Evolutionary conservation across 1,140 invertebrate species (phyloP).

Genomic region (Hesperophylax magnus): DNA sequence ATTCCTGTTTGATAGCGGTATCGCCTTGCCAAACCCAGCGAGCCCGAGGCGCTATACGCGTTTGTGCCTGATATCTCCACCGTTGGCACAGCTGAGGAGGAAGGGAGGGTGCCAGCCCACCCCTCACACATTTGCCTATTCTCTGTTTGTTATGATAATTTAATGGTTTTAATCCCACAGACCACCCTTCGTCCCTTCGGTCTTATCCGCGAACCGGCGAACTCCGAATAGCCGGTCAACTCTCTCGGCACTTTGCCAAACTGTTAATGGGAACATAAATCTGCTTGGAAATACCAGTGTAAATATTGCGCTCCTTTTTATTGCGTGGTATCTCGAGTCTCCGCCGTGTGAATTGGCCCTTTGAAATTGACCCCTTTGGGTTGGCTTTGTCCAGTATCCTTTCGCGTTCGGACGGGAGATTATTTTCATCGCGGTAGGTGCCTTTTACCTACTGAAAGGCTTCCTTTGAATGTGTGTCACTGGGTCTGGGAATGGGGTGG

Average conservation of each 20-base stretch:
- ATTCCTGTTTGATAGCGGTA: constrained; percentile 40
- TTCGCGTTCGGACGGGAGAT: constrained; percentile 29
- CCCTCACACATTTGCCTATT: constrained; percentile 39
- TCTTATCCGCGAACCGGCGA: constrained; percentile 38
- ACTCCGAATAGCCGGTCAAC: constrained; percentile 38
- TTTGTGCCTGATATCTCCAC: constrained; percentile 9
- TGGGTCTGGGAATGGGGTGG: constrained; percentile 2
- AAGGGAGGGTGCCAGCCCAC: not conserved
- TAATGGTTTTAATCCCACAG: constrained; percentile 55
- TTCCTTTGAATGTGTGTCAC: constrained; percentile 51
- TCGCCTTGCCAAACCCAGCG: constrained; percentile 11
- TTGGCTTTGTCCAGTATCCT: constrained; percentile 33
- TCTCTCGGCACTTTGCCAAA: constrained; percentile 12
- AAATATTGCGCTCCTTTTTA: constrained; percentile 24
- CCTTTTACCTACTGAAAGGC: not conserved
- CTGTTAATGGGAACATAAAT: constrained; percentile 7
- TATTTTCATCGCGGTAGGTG: constrained; percentile 36
- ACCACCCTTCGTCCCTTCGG: constrained; percentile 33
- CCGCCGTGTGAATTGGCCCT: constrained; percentile 10
- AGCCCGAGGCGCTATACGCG: constrained; percentile 9
- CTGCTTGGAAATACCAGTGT: not conserved
- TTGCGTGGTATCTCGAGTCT: constrained; percentile 22
- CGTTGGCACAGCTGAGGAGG: not conserved
- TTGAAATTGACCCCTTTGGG: constrained; percentile 38
- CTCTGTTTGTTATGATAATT: constrained; percentile 57